Evolutionary conservation across 2,888 invertebrate genomes (phyloP), one percentile per base, ranked within the genome.

Genomic region (Ennomos quercinarius): DNA sequence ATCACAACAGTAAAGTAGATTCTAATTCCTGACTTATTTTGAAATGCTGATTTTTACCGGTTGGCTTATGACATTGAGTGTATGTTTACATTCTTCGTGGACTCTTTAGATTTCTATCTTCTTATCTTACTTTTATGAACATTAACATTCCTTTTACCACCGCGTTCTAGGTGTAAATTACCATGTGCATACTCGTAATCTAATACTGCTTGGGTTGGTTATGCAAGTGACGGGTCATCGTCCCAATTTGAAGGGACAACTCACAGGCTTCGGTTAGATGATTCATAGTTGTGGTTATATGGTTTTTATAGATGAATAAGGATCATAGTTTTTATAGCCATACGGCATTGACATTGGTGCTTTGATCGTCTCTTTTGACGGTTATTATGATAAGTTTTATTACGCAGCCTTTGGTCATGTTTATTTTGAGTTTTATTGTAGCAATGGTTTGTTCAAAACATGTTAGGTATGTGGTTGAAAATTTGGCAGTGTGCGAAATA

Each of bases 191-290:
- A 61, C 58, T 63, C 60, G 73, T 78, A 74, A 81, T 78, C 73
- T 73, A 67, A 78, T 77, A 77, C 71, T 61, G 67, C 68, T 74
- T 70, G 72, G 63, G 67, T 66, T 70, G 69, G 77, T 85, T 84
- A 84, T 81, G 85, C 76, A 87, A 87, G 76, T 66, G 73, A 61
- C 76, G 72, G 87, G 86, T 87, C 87, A 77, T 74, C 72, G 87
- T 66, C 86, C 86, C 73, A 86, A 83, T 87, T 87, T 70, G 77
- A 79, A 66, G 72, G 70, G 73, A 76, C 73, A 76, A 70, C 72
- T 67, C 55, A 61, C 63, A 67, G 65, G 66, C 58, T 69, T 63
- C 49, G 53, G 58, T 63, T 41, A 53, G 56, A 65, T 72, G 73
- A 76, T 62, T 78, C 73, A 76, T 71, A 48, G 11, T 60, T 52